Evolutionary conservation across 1,140 invertebrate species (phyloP).

Genomic region (Drosophila punjabiensis): DNA sequence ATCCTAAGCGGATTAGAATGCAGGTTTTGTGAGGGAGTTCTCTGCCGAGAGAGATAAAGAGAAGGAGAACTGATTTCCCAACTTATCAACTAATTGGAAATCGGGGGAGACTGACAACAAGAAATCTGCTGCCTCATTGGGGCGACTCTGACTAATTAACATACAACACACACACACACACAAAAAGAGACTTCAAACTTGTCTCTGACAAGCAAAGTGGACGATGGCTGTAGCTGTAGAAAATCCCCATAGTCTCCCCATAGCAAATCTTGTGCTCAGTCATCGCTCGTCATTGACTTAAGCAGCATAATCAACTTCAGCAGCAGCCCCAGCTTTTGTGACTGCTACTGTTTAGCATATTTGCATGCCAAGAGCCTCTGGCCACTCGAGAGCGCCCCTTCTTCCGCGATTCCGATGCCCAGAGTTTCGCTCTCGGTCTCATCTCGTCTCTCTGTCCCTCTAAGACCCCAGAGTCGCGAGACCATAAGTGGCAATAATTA

Average conservation of each 20-base stretch:
- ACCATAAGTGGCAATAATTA: constrained; percentile 84
- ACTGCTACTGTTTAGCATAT: constrained; percentile 84
- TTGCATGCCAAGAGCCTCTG: constrained; percentile 78
- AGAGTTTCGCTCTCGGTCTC: not conserved
- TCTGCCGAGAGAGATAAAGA: not conserved
- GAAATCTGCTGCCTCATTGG: constrained; percentile 60
- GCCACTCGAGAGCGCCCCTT: constrained; percentile 63
- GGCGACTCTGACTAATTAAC: constrained; percentile 68
- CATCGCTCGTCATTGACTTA: constrained; percentile 79
- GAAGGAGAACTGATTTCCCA: constrained; percentile 12
- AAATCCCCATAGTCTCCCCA: constrained; percentile 40
- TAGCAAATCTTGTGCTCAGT: constrained; percentile 74
- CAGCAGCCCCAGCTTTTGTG: constrained; percentile 35
- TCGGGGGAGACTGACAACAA: constrained; percentile 9
- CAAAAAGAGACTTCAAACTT: constrained; percentile 72
- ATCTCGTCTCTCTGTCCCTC: constrained; percentile 3
- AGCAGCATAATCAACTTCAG: constrained; percentile 82
- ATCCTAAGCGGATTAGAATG: constrained; percentile 67
- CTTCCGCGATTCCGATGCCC: constrained; percentile 8
- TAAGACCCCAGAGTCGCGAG: constrained; percentile 36
- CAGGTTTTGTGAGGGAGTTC: constrained; percentile 26
- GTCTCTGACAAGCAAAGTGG: constrained; percentile 69
- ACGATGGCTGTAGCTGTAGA: constrained; percentile 7
- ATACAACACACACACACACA: constrained; percentile 58
- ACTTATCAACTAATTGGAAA: constrained; percentile 62